Evolutionary conservation across 2,888 invertebrate species (phyloP).

Genomic region (Machimus rusticus): DNA sequence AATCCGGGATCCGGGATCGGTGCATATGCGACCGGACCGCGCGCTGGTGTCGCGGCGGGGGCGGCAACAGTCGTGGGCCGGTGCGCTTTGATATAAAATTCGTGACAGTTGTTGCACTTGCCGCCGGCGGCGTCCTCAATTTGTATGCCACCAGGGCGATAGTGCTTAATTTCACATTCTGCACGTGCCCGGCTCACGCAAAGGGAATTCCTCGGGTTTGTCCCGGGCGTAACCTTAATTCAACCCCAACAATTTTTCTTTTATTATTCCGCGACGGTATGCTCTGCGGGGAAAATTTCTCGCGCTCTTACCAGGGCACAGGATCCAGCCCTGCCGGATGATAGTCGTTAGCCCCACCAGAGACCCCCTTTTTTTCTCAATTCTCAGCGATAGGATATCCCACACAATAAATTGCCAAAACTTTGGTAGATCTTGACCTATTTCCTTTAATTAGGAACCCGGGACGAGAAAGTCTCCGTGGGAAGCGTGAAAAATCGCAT

Average conservation of each 20-base stretch:
- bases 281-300: not conserved
- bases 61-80: not conserved
- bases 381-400: not conserved
- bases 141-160: conserved; percentile 19
- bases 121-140: conserved; percentile 5
- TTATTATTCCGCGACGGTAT: conserved; percentile 11
- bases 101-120: conserved; percentile 37
- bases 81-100: conserved; percentile 34
- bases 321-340: not conserved
- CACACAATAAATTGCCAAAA: not conserved
- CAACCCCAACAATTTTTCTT: not conserved
- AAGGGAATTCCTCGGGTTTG: not conserved
- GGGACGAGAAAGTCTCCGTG: not conserved
- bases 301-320: not conserved
- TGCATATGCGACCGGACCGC: not conserved
- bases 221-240: not conserved
- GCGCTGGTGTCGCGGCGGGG: not conserved
- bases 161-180: conserved; percentile 25
- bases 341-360: not conserved
- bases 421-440: not conserved
- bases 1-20: not conserved
- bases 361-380: not conserved
- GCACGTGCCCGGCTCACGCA: not conserved
- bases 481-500: not conserved
- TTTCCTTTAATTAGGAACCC: not conserved